Conservation (phyloP, 2,888 invertebrate species). For the Nemotelus pantherinus region DNA sequence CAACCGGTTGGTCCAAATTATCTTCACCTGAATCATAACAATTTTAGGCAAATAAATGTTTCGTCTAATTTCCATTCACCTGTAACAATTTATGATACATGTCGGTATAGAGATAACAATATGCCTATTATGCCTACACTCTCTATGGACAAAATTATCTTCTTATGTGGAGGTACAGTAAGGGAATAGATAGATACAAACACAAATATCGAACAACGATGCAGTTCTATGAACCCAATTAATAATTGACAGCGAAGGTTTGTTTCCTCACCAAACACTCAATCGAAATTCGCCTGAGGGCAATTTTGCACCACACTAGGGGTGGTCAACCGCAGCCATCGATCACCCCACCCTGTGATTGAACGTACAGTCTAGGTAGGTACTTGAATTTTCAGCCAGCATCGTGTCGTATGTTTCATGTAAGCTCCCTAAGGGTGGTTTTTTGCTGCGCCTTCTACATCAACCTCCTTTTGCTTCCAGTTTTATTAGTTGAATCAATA, state of each 20-base stretch:
- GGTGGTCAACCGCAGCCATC: conserved; percentile 42
- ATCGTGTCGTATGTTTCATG: not conserved
- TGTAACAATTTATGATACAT: too few relatives aligned
- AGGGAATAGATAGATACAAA: too few relatives aligned
- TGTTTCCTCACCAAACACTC: conserved; percentile 41
- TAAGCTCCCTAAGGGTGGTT: not conserved
- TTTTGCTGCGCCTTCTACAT: not conserved
- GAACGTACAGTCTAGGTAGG: conserved; percentile 20
- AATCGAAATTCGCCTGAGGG: conserved; percentile 31
- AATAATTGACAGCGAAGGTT: conserved; percentile 36
- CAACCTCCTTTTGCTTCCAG: not conserved
- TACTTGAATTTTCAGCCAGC: conserved; percentile 2
- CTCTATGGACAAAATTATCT: too few relatives aligned
- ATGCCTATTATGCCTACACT: too few relatives aligned
- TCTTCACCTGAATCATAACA: too few relatives aligned
- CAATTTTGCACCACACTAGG: conserved; percentile 40
- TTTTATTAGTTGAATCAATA: conserved; percentile 31
- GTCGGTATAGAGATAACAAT: too few relatives aligned
- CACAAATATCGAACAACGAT: not conserved
- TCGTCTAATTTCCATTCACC: too few relatives aligned
- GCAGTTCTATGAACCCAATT: conserved; percentile 35
- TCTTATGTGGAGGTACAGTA: too few relatives aligned
- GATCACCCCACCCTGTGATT: not conserved
- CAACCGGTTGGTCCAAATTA: too few relatives aligned
- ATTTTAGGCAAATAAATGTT: too few relatives aligned